These are phyloP conservation scores for Sebastes itinus DNA, from an alignment of 2,797 vertebrate genomes.

Conservation along the genomic window DNA sequence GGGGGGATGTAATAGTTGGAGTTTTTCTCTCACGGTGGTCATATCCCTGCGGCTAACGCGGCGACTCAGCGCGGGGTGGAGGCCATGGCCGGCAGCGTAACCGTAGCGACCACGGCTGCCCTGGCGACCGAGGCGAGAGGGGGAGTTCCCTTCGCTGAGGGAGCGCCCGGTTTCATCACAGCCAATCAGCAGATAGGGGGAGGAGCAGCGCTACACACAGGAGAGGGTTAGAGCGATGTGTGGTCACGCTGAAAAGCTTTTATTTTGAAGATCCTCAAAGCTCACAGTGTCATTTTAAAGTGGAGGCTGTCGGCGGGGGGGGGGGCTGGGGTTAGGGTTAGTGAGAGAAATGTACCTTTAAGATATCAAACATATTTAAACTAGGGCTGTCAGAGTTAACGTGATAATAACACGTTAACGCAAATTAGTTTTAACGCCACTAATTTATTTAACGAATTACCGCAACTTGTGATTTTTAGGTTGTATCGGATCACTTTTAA, in stretches of 20 bases:
- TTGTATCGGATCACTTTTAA: no score
- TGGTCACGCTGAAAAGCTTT: slow-evolving; percentile 25
- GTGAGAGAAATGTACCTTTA: neutral
- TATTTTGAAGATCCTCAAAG: slow-evolving; percentile 29
- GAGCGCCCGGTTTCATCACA: slow-evolving; percentile 77
- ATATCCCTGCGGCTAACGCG: slow-evolving; percentile 69
- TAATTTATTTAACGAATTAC: no score
- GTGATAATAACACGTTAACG: no score
- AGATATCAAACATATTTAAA: neutral
- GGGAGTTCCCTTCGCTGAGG: slow-evolving; percentile 81
- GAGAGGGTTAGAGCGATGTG: slow-evolving; percentile 44
- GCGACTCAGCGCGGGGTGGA: slow-evolving; percentile 28
- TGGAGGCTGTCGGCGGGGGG: neutral
- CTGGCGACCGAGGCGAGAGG: slow-evolving; percentile 65
- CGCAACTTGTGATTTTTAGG: neutral
- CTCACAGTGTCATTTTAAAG: neutral
- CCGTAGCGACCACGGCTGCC: slow-evolving; percentile 62
- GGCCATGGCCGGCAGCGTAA: slow-evolving; percentile 40
- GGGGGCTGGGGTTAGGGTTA: neutral
- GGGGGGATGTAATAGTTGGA: neutral
- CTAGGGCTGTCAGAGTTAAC: no score
- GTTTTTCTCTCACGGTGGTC: slow-evolving; percentile 63
- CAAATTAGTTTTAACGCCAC: no score
- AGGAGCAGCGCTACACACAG: slow-evolving; percentile 77
- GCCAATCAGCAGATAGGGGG: slow-evolving; percentile 74